These are phyloP conservation scores for Drosophila bifasciata DNA, from an alignment of 1,140 invertebrate species.

Conservation along the genomic window DNA sequence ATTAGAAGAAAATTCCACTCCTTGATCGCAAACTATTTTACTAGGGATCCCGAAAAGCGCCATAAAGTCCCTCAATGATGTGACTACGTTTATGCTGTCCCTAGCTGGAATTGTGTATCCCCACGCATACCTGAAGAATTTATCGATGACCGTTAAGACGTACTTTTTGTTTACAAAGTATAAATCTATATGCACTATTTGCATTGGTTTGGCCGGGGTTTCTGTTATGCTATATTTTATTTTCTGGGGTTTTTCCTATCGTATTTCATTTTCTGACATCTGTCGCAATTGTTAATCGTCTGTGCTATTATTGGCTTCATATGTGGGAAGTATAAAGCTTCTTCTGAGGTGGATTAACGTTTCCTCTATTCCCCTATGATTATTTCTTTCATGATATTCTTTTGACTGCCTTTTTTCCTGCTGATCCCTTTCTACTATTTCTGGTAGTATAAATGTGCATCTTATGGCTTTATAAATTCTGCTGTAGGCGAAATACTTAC, in stretches of 20 bases:
- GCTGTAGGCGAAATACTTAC: background rate
- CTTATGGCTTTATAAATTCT: background rate
- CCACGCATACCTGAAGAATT: constrained; percentile 70
- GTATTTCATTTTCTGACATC: constrained; percentile 60
- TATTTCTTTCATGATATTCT: background rate
- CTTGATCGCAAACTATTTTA: background rate
- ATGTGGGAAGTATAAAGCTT: background rate
- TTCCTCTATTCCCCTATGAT: constrained; percentile 1
- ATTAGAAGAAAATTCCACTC: background rate
- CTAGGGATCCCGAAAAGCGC: background rate
- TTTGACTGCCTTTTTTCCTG: background rate
- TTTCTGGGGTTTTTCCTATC: constrained; percentile 67
- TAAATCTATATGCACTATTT: constrained; percentile 64
- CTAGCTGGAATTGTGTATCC: constrained; percentile 48
- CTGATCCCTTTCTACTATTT: background rate
- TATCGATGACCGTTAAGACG: constrained; percentile 64
- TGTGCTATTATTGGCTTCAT: constrained; percentile 3
- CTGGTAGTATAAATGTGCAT: background rate
- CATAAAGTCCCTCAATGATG: constrained; percentile 48
- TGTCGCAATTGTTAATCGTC: constrained; percentile 53
- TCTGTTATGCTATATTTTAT: constrained; percentile 55
- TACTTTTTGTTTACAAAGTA: constrained; percentile 50
- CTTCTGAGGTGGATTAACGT: background rate
- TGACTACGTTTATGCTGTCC: constrained; percentile 34
- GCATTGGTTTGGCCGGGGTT: constrained; percentile 56